Evolutionary conservation across 2,113 vertebrate species (phyloP), one percentile per base, ranked within the genome.

Genomic region (Poicephalus meyeri): DNA sequence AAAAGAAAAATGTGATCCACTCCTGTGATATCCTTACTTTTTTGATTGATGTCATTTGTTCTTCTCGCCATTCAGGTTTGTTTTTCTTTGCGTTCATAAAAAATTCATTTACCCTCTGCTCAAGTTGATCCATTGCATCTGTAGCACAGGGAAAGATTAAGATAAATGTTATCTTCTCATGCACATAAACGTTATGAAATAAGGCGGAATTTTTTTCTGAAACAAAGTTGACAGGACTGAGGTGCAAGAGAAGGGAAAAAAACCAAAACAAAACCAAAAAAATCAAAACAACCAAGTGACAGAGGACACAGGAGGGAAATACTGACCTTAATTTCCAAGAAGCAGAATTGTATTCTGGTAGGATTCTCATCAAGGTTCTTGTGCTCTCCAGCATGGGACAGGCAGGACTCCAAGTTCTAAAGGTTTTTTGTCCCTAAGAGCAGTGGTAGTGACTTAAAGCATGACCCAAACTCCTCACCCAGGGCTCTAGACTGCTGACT

Each of bases 81-180:
- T 99, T 99, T 98, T 99, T 99, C 98, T 99, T 99, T 41, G 99
- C 99, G 18, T 99, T 99, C 96, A 98, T 98, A 93, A 99, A 99
- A 97, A 99, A 99, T 97, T 99, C 99, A 81, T 99, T 99, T 77
- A 99, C 99, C 91, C 99, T 98, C 97, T 99, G 99, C 94, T 99
- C 99, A 97, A 99, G 98, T 94, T 99, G 99, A 97, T 99, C 99
- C 89, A 99, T 99, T 92, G 99, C 99, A 97, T 99, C 99, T 99
- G 95, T 42, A 97, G 92, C 76, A 98, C 11, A 95, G 60, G 80
- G 93, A 96, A 97, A 94, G 95, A 97, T 79, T 72, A 95, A 92
- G 69, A 77, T 31, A 72, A 52, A 44, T 42, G 21, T 93, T 96
- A 93, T 19, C 61, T 88, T 88, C 61, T 89, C 80, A 71, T 14